Conservation (phyloP, 2,797 vertebrate genomes). For the Acanthurus leucopareius region DNA sequence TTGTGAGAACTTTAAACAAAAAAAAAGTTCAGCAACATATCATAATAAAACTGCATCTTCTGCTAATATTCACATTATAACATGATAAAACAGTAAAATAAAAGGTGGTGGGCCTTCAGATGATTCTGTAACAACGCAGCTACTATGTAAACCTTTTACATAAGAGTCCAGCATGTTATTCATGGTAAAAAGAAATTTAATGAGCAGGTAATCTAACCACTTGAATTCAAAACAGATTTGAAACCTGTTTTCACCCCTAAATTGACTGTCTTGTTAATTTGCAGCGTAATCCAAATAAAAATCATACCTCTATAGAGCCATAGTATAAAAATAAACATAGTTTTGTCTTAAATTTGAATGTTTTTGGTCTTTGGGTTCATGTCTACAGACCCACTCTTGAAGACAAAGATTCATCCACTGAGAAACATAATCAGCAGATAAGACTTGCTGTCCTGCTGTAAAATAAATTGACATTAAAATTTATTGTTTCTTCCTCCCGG, state of each 20-base stretch:
- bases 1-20: background rate
- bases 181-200: background rate
- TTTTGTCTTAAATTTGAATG: background rate
- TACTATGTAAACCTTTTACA: background rate
- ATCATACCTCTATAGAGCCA: no score
- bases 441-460: conserved; percentile 6
- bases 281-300: background rate
- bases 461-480: conserved; percentile 39
- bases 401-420: conserved; percentile 3
- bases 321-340: no score
- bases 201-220: background rate
- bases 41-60: background rate
- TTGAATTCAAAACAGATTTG: background rate
- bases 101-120: background rate
- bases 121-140: background rate
- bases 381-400: conserved; percentile 5
- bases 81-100: background rate
- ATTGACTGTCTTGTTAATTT: background rate
- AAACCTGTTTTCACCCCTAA: background rate
- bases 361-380: background rate
- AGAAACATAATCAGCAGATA: conserved; percentile 25
- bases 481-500: conserved; percentile 20
- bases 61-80: background rate
- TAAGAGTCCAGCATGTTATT: no score
- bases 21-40: conserved; percentile 1